phyloP scores from a whole-genome alignment of 2,113 vertebrate genomes.

The Thunnus maccoyii region DNA sequence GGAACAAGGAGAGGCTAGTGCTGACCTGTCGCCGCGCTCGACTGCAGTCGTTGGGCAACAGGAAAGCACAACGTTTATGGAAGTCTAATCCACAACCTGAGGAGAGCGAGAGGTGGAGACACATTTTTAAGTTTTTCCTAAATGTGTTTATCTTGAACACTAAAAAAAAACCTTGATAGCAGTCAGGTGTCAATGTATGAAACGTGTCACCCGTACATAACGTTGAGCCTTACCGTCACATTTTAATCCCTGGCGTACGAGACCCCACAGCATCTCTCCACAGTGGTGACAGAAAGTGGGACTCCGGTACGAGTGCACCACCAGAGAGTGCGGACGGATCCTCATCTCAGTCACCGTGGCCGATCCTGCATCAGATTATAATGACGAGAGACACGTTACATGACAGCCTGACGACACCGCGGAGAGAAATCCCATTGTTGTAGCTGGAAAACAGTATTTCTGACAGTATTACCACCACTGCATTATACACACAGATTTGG shows the following conservation, averaged over 20 bases:
- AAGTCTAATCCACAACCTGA: conserved; percentile 92
- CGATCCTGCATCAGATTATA: conserved; percentile 64
- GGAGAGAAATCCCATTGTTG: too few species aligned
- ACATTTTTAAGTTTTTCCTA: too few species aligned
- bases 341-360: conserved; percentile 73
- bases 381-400: not conserved
- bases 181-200: too few species aligned
- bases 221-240: conserved; percentile 77
- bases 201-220: too few species aligned
- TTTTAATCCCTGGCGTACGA: conserved; percentile 83
- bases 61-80: conserved; percentile 91
- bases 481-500: too few species aligned
- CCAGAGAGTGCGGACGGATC: conserved; percentile 81
- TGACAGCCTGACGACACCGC: too few species aligned
- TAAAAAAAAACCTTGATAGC: not conserved
- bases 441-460: too few species aligned
- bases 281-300: conserved; percentile 87
- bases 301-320: conserved; percentile 84
- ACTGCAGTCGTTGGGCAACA: conserved; percentile 88
- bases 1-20: conserved; percentile 88
- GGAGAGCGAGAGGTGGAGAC: not conserved
- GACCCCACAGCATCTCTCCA: conserved; percentile 87
- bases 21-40: conserved; percentile 86
- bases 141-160: too few species aligned
- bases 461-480: too few species aligned